phyloP scores from a whole-genome alignment of 2,888 invertebrate genomes.

The Dolichomitus sp. region DNA sequence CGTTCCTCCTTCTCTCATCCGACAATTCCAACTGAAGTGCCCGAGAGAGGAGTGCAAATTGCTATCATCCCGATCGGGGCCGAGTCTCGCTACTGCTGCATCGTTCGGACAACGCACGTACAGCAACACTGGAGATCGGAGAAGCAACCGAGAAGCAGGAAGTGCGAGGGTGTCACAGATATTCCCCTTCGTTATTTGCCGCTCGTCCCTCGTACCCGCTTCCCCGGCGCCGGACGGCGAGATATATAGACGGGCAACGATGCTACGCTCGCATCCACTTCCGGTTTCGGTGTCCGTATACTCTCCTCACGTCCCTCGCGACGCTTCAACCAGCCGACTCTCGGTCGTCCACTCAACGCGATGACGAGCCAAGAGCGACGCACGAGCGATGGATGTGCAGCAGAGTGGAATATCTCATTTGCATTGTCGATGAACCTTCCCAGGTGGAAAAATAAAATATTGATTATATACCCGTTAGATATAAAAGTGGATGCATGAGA shows the following conservation, averaged over 20 bases:
- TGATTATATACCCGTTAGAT: not conserved
- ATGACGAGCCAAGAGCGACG: slow-evolving; percentile 58
- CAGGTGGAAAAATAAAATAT: not conserved
- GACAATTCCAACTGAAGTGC: slow-evolving; percentile 63
- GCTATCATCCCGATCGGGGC: slow-evolving; percentile 73
- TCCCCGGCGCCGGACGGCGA: slow-evolving; percentile 52
- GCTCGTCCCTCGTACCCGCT: slow-evolving; percentile 50
- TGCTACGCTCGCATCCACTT: slow-evolving; percentile 51
- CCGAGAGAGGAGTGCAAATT: slow-evolving; percentile 72
- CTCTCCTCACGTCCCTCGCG: slow-evolving; percentile 23
- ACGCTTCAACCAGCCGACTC: slow-evolving; percentile 53
- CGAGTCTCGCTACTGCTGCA: slow-evolving; percentile 10
- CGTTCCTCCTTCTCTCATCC: slow-evolving; percentile 48
- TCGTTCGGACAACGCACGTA: slow-evolving; percentile 36
- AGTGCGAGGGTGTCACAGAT: slow-evolving; percentile 73
- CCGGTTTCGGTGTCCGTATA: slow-evolving; percentile 56
- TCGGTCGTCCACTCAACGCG: slow-evolving; percentile 64
- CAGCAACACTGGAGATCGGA: slow-evolving; percentile 52
- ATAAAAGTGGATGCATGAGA: not conserved
- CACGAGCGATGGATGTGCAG: slow-evolving; percentile 33
- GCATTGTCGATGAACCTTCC: slow-evolving; percentile 53
- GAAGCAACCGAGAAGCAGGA: slow-evolving; percentile 64
- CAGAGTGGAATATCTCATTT: slow-evolving; percentile 51
- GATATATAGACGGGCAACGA: slow-evolving; percentile 21
- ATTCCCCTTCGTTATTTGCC: slow-evolving; percentile 73